phyloP scores from a whole-genome alignment of 2,113 vertebrate genomes.

The Riparia riparia region DNA sequence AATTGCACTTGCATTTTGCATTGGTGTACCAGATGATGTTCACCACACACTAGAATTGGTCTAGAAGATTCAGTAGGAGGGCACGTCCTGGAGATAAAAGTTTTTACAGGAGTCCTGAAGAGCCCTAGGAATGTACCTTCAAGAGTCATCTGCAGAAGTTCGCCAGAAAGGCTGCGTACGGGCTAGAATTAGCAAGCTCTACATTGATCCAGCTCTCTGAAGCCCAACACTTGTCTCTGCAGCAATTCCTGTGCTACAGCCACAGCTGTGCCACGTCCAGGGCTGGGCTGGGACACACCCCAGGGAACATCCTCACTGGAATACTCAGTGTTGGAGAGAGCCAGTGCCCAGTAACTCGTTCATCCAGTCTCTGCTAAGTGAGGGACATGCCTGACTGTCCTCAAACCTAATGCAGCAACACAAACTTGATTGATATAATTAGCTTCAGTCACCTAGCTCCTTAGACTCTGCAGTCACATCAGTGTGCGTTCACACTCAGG shows the following conservation, averaged over 20 bases:
- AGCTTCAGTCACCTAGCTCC: background rate
- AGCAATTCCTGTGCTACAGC: background rate
- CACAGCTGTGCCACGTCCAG: rapidly evolving
- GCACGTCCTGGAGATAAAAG: background rate
- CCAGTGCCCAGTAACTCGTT: rapidly evolving
- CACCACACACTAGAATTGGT: background rate
- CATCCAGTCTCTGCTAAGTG: rapidly evolving
- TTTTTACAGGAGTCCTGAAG: background rate
- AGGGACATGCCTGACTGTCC: background rate
- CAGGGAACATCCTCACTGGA: background rate
- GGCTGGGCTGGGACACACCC: background rate
- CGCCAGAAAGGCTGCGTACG: background rate
- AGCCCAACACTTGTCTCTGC: background rate
- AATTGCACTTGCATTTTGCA: background rate
- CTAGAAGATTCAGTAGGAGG: background rate
- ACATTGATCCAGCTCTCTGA: background rate
- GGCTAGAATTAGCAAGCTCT: background rate
- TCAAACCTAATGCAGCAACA: background rate
- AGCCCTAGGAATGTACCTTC: background rate
- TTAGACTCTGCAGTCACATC: background rate
- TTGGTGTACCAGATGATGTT: background rate
- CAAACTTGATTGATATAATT: background rate
- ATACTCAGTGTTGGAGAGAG: background rate
- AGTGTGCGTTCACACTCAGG: background rate
- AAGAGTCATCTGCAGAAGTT: background rate